Base-by-base conservation (phyloP, 2,797 vertebrate genomes). In the Sylvilagus floridanus region DNA sequence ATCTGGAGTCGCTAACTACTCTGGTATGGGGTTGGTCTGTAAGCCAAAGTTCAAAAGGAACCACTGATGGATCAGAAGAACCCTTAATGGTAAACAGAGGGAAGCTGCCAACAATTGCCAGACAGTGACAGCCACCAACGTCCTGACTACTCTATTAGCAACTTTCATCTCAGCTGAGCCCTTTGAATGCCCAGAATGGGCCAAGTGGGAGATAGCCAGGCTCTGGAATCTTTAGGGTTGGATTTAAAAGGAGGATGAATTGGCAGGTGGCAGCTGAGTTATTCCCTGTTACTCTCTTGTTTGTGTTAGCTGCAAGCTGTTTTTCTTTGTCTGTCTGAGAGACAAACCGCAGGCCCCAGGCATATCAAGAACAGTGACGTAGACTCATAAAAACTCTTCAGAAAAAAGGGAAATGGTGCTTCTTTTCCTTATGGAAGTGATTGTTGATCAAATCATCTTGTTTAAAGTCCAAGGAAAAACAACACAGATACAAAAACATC, bases 21-120 rank as follows among this genome's bases (percentile, higher is more conserved):
- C 68, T 78, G 97, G 63, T 50, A 22, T 84, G 47, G 60, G 71
- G 94, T 63, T 95, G 66, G 62, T 96, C 94, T 94, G 79, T 83
- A 65, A 95, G 88, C 30, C 90, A 52, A 37, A 32, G 13, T 97
- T 97, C 92, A 97, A 98, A 97, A 95, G 88, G 90, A 97, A 62
- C 50, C 90, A 77, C 22, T 88, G 96, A 97, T 95, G 91, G 84
- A 95, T 92, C 83, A 88, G 89, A 96, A 86, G 69, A 95, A 75
- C 32, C 37, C 92, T 92, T 94, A 90, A 95, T 85, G 91, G 84
- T 22, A 84, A 93, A 79, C 63, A 92, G 90, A 96, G 77, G 91
- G 82, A 90, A 95, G 81, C 77, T 96, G 95, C 90, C 85, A 92
- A n/a, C 63, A 24, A 85, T 84, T 24, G 7, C 35, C 22, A 32